Evolutionary conservation across 2,888 invertebrate species (phyloP).

Genomic region (Folsomia manolachei): DNA sequence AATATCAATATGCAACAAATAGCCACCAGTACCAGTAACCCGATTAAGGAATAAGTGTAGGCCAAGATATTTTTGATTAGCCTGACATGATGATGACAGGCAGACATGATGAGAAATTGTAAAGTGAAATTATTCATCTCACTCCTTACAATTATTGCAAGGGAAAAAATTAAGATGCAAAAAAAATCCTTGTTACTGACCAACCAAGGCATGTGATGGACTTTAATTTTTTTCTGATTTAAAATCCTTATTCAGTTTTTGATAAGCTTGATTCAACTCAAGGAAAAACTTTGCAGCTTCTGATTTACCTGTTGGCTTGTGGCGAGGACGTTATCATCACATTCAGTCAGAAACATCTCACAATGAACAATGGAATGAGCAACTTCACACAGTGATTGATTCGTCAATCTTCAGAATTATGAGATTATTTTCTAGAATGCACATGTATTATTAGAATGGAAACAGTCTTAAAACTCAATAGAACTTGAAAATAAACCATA

Average conservation of each 20-base stretch:
- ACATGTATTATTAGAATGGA: not conserved
- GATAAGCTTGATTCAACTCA: too few species aligned
- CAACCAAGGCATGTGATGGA: too few species aligned
- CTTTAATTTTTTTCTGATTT: too few species aligned
- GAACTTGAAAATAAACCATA: not conserved
- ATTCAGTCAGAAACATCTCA: not conserved
- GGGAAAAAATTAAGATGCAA: not conserved
- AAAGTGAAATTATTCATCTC: constrained; percentile 2
- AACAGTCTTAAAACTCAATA: too few species aligned
- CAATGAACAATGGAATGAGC: constrained; percentile 8
- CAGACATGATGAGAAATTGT: constrained; percentile 8
- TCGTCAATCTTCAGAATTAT: not conserved
- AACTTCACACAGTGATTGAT: constrained; percentile 20
- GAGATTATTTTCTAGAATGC: not conserved
- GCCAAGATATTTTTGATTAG: not conserved
- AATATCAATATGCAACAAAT: too few species aligned
- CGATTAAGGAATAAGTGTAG: too few species aligned
- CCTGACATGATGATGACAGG: constrained; percentile 8
- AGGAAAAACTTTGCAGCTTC: not conserved
- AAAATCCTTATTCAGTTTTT: too few species aligned
- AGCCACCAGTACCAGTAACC: not conserved
- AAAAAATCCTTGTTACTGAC: too few species aligned
- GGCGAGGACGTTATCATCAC: not conserved
- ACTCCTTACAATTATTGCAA: not conserved
- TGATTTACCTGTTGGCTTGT: not conserved